These are phyloP conservation scores for Leptinotarsa undecemlineata DNA, from an alignment of 1,140 invertebrate species.

Conservation along the genomic window DNA sequence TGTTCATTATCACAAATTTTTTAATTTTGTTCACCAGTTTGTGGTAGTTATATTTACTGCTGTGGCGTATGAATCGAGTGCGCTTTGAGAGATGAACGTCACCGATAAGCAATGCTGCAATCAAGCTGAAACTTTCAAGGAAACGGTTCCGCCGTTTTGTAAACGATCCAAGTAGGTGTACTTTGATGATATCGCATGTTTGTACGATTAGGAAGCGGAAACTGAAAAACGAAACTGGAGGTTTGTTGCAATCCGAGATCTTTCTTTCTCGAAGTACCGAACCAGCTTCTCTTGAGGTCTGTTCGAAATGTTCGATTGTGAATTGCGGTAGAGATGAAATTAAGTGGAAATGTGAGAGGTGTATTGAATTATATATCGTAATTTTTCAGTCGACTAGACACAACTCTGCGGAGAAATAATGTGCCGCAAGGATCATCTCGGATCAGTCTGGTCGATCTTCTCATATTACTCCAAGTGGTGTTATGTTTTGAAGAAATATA, in stretches of 20 bases:
- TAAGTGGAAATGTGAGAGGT: neutral
- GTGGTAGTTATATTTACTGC: neutral
- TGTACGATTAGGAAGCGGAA: constrained; percentile 7
- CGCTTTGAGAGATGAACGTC: neutral
- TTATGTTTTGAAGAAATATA: too few species aligned
- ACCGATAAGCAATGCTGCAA: neutral
- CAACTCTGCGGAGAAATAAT: neutral
- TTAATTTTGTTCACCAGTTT: too few species aligned
- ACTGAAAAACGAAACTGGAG: constrained; percentile 5
- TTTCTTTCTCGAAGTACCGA: neutral
- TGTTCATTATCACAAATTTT: too few species aligned
- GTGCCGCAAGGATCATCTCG: neutral
- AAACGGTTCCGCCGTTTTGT: constrained; percentile 5
- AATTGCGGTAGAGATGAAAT: neutral
- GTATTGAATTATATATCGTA: neutral
- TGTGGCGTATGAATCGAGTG: constrained; percentile 1
- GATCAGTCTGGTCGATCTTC: neutral
- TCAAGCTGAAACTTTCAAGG: constrained; percentile 1
- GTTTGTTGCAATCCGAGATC: constrained; percentile 5
- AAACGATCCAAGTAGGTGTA: constrained; percentile 5
- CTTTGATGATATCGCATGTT: neutral
- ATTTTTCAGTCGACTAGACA: neutral
- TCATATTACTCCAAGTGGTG: neutral
- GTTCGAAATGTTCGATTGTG: neutral
- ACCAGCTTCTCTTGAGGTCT: neutral